phyloP scores from a whole-genome alignment of 2,888 invertebrate genomes.

The Scaptomyza flava region DNA sequence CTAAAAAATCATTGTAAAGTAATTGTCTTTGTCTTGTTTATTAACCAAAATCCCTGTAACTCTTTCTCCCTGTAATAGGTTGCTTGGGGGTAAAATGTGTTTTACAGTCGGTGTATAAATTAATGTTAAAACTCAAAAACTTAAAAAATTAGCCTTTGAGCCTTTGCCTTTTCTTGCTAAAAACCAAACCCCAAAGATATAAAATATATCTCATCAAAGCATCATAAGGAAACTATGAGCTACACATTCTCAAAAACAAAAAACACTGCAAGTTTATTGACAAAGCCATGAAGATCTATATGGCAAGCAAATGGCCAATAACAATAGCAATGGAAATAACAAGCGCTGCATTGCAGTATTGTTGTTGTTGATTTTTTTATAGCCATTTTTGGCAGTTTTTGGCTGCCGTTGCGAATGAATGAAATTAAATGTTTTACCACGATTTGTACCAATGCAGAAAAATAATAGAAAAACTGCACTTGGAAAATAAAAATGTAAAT shows the following conservation, averaged over 20 bases:
- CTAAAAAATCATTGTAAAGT: no score
- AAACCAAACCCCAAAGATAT: neutral
- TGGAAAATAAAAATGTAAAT: neutral
- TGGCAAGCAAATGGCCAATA: constrained; percentile 27
- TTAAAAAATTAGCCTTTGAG: neutral
- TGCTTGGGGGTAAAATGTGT: neutral
- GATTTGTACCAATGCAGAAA: constrained; percentile 42
- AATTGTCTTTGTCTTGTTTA: neutral
- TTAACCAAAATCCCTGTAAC: neutral
- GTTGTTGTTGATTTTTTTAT: constrained; percentile 15
- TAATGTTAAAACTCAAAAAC: no score
- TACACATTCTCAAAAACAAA: neutral
- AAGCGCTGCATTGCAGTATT: constrained; percentile 32
- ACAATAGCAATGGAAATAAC: constrained; percentile 55
- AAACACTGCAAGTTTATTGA: constrained; percentile 12
- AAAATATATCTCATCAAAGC: neutral
- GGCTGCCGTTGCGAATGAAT: constrained; percentile 67
- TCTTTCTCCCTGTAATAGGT: neutral
- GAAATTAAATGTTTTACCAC: constrained; percentile 71
- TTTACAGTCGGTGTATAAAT: neutral
- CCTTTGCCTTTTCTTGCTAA: neutral
- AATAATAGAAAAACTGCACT: constrained; percentile 20
- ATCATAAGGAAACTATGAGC: neutral
- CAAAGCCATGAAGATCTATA: constrained; percentile 7
- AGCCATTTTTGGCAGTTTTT: constrained; percentile 48